Conservation (phyloP, 37 sponge, comb jelly and placozoan genomes). For the Aphrocallistes beatrix region DNA sequence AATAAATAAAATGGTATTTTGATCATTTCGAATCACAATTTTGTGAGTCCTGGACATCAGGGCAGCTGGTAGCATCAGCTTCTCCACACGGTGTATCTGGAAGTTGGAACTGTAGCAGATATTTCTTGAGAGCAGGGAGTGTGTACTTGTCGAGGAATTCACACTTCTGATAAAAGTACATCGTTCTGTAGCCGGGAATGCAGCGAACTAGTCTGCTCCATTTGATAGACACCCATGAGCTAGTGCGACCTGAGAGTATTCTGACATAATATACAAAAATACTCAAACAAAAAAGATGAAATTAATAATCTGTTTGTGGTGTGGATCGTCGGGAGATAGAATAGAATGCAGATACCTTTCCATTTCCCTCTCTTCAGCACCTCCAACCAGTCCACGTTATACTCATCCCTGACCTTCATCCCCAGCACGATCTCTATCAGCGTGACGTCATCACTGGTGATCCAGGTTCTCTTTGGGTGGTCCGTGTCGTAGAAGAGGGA, state of each 20-base stretch:
- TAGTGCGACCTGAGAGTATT: neutral
- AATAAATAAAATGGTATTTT: no score
- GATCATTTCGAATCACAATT: no score
- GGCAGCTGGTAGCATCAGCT: no score
- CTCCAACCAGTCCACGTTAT: neutral
- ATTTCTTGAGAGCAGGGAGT: neutral
- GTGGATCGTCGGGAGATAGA: no score
- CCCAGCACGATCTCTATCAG: conserved; percentile 12
- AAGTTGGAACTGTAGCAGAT: neutral
- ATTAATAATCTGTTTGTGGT: neutral
- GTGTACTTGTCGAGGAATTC: neutral
- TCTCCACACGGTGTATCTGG: no score
- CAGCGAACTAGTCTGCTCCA: conserved; percentile 4
- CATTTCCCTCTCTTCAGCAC: conserved; percentile 6
- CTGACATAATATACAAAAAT: neutral
- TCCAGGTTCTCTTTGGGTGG: neutral
- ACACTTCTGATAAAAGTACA: neutral
- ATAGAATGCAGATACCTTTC: no score
- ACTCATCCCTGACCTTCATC: neutral
- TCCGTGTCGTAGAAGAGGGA: neutral
- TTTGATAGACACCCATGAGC: neutral
- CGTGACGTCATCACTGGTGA: neutral
- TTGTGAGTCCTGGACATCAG: no score
- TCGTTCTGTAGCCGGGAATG: neutral
- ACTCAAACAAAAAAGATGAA: neutral